phyloP scores from a whole-genome alignment of 1,140 invertebrate genomes.

The Anoplolepis gracilipes region DNA sequence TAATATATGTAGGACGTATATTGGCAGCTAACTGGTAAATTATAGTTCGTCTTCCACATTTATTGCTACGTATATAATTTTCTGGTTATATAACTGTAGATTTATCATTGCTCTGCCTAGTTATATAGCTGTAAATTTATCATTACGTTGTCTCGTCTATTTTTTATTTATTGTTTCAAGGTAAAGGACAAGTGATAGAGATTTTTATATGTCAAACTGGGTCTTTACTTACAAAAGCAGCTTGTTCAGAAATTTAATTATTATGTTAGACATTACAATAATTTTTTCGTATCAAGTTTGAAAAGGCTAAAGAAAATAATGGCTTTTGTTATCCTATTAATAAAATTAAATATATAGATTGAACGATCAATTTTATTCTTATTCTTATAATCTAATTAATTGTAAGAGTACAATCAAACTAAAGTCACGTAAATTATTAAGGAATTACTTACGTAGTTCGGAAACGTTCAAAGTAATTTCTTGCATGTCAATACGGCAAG shows the following conservation, averaged over 20 bases:
- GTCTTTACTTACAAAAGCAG: background rate
- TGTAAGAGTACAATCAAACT: background rate
- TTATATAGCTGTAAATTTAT: background rate
- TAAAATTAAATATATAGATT: too few relatives aligned
- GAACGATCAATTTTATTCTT: too few relatives aligned
- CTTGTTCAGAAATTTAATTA: background rate
- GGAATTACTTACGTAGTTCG: constrained; percentile 55
- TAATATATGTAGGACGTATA: too few relatives aligned
- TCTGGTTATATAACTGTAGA: too few relatives aligned
- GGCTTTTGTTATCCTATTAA: background rate
- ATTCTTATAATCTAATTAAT: background rate
- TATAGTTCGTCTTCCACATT: too few relatives aligned
- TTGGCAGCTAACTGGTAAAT: too few relatives aligned
- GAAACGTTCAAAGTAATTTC: background rate
- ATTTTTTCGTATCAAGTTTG: background rate
- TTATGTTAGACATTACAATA: too few relatives aligned
- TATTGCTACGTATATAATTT: too few relatives aligned
- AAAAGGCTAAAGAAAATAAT: background rate
- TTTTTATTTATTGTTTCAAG: background rate
- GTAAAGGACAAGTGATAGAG: background rate
- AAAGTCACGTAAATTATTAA: background rate
- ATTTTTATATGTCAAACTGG: background rate
- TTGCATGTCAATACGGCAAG: constrained; percentile 62
- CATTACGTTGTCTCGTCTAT: background rate
- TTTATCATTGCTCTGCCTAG: background rate